Base-by-base conservation (phyloP, 2,113 vertebrate species). In the Pundamilia nyererei region DNA sequence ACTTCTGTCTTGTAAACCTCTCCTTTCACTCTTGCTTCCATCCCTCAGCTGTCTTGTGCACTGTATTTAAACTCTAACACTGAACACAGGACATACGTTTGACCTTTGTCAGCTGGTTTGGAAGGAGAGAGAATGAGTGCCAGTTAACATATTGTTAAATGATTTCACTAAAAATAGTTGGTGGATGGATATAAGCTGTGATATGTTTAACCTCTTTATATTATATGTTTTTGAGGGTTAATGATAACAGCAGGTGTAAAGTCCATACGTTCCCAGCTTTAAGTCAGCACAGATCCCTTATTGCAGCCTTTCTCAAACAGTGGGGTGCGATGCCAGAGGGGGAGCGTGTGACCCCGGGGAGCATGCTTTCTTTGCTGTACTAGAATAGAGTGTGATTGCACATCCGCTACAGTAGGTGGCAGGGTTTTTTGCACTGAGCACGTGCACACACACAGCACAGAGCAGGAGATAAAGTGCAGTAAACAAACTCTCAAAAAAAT, bases 81-180 rank as follows among this genome's bases (percentile, higher is more conserved):
- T 65, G 33, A 65, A 0, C 19, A 1, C 17, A 38, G 10, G 19
- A 38, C 33, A 38, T 38, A 12, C 4, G 4, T 58, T 65, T 35
- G 31, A 65, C 19, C 33, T 65, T 38, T 38, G 3, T 38, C 60
- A n/a, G 19, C 60, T 2, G 17, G 6, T 65, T 38, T 38, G 60
- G 60, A 38, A 65, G 10, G 17, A 38, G 60, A 65, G 17, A n/a
- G 19, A 1, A 12, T 12, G 17, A 65, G 14, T 31, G 3, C 8
- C 31, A 35, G 17, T 65, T 35, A 62, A 35, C 9, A 11, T 33
- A 10, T 33, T 62, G 31, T 2, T 68, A 21, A 68, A 68, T 40
- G 6, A 68, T 21, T 38, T 68, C 17, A 21, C 19, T 11, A 0
- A 65, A n/a, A 7, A n/a, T 65, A 65, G 0, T 38, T 21, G 35